These are phyloP conservation scores for Vandiemenella viatica DNA, from an alignment of 2,888 invertebrate genomes.

Conservation along the genomic window DNA sequence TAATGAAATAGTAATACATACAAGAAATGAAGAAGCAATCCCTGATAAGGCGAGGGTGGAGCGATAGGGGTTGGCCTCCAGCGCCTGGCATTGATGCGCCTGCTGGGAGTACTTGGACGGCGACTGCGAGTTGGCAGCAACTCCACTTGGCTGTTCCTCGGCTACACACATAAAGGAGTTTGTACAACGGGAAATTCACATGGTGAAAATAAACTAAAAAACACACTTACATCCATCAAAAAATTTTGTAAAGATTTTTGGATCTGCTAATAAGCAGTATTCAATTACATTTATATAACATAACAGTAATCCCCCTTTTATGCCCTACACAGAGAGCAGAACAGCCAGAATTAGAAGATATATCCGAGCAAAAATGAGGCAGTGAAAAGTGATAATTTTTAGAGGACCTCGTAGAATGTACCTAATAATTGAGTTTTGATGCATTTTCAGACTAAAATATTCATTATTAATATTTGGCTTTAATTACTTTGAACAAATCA, in stretches of 20 bases:
- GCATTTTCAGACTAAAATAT: too few species aligned
- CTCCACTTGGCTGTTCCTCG: constrained; percentile 31
- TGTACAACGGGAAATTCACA: constrained; percentile 1
- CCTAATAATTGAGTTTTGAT: too few species aligned
- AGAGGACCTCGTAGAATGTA: too few species aligned
- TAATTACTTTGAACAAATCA: too few species aligned
- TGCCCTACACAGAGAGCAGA: too few species aligned
- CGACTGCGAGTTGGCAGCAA: constrained; percentile 28
- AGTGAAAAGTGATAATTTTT: too few species aligned
- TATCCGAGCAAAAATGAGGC: too few species aligned
- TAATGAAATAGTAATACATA: constrained; percentile 9
- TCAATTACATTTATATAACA: not conserved
- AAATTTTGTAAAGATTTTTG: not conserved
- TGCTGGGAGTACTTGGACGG: constrained; percentile 11
- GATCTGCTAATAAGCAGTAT: not conserved
- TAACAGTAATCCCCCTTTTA: too few species aligned
- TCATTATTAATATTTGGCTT: too few species aligned
- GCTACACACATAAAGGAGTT: too few species aligned
- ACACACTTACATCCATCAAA: too few species aligned
- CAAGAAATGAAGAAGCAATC: constrained; percentile 70
- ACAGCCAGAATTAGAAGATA: too few species aligned
- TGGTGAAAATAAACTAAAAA: not conserved
- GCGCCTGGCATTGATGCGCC: constrained; percentile 14
- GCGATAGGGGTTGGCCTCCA: constrained; percentile 16
- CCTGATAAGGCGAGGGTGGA: constrained; percentile 43